A percentile compares a stretch with the other conserved stretches of the same genome.
phyloP scores from a whole-genome alignment of 2,888 invertebrate species.

The Aphidius colemani region DNA sequence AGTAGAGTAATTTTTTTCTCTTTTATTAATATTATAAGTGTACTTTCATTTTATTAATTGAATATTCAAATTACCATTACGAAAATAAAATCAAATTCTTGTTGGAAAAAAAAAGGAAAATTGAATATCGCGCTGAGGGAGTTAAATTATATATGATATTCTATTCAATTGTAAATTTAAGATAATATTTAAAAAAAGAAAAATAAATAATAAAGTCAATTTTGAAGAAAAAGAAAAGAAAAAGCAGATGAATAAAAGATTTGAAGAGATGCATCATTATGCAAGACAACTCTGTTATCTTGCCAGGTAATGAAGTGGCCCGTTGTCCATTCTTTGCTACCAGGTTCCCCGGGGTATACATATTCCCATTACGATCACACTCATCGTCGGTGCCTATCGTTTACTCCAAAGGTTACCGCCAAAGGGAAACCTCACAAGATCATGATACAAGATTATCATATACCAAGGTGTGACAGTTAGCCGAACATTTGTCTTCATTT shows the following conservation, averaged over 20 bases:
- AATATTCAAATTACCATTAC: background rate
- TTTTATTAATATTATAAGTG: no score
- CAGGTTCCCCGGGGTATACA: conserved; percentile 40
- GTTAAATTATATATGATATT: no score
- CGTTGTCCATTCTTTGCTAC: conserved; percentile 48
- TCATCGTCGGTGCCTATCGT: conserved; percentile 33
- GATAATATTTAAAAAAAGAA: conserved; percentile 2
- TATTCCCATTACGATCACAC: conserved; percentile 30
- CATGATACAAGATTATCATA: conserved; percentile 48
- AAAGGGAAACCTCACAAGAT: conserved; percentile 41
- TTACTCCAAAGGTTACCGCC: conserved; percentile 33
- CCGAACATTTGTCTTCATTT: conserved; percentile 47
- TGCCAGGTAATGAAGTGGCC: conserved; percentile 49
- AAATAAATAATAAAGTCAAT: background rate
- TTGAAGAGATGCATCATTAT: conserved; percentile 40
- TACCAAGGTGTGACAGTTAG: conserved; percentile 47
- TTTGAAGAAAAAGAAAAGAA: conserved; percentile 17
- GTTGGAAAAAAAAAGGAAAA: no score
- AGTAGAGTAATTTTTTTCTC: no score
- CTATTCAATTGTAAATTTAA: background rate
- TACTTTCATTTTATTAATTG: background rate
- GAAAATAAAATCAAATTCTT: background rate
- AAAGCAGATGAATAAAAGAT: conserved; percentile 5
- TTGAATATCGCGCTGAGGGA: no score
- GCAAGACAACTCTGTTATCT: conserved; percentile 52